Conservation (phyloP, 2,797 vertebrate genomes). For the Hippoglossus hippoglossus region DNA sequence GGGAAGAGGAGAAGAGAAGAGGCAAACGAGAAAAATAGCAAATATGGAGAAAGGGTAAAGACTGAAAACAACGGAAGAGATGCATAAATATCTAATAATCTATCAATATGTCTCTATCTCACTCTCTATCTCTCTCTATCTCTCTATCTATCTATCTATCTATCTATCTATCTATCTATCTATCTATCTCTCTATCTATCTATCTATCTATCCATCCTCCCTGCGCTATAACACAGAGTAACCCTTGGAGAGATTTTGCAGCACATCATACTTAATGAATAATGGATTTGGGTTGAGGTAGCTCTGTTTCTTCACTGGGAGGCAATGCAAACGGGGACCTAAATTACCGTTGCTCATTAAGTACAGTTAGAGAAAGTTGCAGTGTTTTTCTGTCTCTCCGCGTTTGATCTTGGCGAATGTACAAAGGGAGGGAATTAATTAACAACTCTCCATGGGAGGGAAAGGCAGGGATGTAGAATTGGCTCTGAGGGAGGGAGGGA, state of each 20-base stretch:
- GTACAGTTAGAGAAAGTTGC: slow-evolving; percentile 77
- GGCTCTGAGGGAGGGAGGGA: slow-evolving; percentile 62
- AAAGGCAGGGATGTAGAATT: slow-evolving; percentile 62
- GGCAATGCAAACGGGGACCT: slow-evolving; percentile 60
- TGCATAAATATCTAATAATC: slow-evolving; percentile 8
- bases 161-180: slow-evolving; percentile 9
- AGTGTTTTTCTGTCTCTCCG: slow-evolving; percentile 70
- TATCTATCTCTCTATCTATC: no score
- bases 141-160: no score
- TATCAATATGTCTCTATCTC: slow-evolving; percentile 15
- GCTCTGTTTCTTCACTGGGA: slow-evolving; percentile 58
- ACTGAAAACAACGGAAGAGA: background rate
- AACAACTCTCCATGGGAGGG: slow-evolving; percentile 77
- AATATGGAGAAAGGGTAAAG: background rate
- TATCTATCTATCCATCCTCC: background rate
- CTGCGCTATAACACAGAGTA: background rate
- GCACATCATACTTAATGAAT: slow-evolving; percentile 64
- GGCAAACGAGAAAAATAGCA: background rate
- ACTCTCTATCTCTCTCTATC: background rate
- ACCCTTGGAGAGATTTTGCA: slow-evolving; percentile 23
- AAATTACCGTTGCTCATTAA: slow-evolving; percentile 80
- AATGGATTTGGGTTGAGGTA: slow-evolving; percentile 77
- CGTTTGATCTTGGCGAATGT: slow-evolving; percentile 79
- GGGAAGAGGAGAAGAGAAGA: background rate
- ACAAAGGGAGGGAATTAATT: slow-evolving; percentile 82